A percentile compares a stretch with the other conserved stretches of the same genome.
These are phyloP conservation scores for Pleuronectes platessa DNA, from an alignment of 2,113 vertebrate genomes.

Conservation along the genomic window DNA sequence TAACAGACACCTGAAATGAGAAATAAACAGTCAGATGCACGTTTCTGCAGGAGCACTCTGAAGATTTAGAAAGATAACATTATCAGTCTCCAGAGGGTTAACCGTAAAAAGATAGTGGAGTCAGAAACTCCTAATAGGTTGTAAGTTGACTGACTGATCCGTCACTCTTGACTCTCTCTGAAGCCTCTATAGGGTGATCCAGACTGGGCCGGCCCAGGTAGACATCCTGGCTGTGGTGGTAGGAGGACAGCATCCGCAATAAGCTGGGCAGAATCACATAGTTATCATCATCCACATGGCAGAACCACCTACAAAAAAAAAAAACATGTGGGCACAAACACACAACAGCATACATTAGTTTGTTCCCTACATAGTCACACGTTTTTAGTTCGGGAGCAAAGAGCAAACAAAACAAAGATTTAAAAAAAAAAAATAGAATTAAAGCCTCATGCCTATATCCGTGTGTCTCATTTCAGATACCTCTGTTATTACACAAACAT, in stretches of 20 bases:
- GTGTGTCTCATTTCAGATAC: not conserved
- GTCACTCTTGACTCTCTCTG: conserved; percentile 90
- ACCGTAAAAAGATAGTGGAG: not conserved
- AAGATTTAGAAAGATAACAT: not conserved
- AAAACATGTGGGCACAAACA: not conserved
- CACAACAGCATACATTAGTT: not conserved
- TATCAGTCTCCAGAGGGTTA: not conserved
- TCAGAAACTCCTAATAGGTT: not conserved
- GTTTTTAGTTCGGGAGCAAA: not conserved
- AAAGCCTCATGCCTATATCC: not conserved
- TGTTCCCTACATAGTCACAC: not conserved
- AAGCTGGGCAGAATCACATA: conserved; percentile 90
- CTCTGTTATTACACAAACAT: too few relatives aligned
- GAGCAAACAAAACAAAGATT: not conserved
- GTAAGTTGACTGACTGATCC: conserved; percentile 85
- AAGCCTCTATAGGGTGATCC: conserved; percentile 95
- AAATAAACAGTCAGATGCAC: conserved; percentile 12
- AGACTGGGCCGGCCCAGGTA: conserved; percentile 95
- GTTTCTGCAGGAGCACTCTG: not conserved
- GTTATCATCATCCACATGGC: conserved; percentile 98
- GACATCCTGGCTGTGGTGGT: conserved; percentile 93
- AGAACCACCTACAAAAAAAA: conserved; percentile 90
- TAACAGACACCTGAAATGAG: conserved; percentile 84
- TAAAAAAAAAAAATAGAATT: not conserved
- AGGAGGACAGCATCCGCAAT: conserved; percentile 87